Conservation (phyloP, 2,797 vertebrate genomes). For the Vultur gryphus region DNA sequence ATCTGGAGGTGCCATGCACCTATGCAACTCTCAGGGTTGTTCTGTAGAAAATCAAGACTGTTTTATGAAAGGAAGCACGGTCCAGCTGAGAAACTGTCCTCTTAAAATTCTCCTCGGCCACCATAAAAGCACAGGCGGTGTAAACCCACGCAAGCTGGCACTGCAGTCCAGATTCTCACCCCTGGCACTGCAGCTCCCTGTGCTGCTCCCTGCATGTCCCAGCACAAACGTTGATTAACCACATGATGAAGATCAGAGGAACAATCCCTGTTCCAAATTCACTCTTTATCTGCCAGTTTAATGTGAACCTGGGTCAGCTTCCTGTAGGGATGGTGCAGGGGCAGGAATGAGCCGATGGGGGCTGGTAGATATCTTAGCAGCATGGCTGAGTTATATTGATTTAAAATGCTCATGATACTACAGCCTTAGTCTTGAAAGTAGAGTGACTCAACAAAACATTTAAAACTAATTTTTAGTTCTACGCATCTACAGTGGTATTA, state of each 20-base stretch:
- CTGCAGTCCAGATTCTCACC: not conserved
- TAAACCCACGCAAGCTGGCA: not conserved
- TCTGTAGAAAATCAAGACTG: not conserved
- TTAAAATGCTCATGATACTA: not conserved
- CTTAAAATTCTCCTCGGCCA: not conserved
- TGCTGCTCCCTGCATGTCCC: not conserved
- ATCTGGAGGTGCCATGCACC: not conserved
- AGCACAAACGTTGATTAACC: not conserved
- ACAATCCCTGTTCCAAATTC: not conserved
- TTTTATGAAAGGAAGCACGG: not conserved
- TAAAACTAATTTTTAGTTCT: not conserved
- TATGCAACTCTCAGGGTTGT: not conserved
- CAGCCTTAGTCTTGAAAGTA: not conserved
- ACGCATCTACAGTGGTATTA: not conserved
- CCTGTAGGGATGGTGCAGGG: not conserved
- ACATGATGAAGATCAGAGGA: not conserved
- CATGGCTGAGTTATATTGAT: not conserved
- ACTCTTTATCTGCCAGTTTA: not conserved
- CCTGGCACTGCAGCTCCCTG: not conserved
- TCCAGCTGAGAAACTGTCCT: not conserved
- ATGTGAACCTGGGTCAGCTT: not conserved
- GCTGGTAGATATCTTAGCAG: not conserved
- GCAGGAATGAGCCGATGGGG: fast-evolving
- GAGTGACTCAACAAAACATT: not conserved
- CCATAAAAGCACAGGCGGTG: not conserved